These are phyloP conservation scores for Drosophila leonis DNA, from an alignment of 2,888 invertebrate genomes.

Conservation along the genomic window DNA sequence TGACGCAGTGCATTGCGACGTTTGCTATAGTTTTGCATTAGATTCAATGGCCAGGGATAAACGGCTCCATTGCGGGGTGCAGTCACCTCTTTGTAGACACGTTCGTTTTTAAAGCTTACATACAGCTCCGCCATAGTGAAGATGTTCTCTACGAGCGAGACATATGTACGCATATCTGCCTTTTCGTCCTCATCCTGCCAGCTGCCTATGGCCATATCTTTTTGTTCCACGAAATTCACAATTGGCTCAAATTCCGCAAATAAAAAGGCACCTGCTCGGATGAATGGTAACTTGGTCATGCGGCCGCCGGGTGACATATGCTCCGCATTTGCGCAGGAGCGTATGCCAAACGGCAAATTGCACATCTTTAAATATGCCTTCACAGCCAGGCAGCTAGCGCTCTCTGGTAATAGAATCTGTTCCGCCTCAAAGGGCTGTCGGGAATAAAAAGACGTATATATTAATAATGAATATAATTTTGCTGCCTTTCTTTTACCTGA, in stretches of 20 bases:
- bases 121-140: constrained; percentile 95
- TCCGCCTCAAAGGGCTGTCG: constrained; percentile 94
- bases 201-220: constrained; percentile 91
- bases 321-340: constrained; percentile 95
- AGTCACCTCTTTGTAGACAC: constrained; percentile 93
- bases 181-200: constrained; percentile 91
- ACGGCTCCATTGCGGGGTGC: constrained; percentile 94
- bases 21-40: constrained; percentile 92
- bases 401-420: constrained; percentile 97
- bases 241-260: constrained; percentile 96
- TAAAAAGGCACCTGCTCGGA: constrained; percentile 95
- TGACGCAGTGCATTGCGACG: constrained; percentile 89
- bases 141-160: constrained; percentile 95
- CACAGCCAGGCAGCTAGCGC: constrained; percentile 96
- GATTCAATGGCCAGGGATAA: constrained; percentile 96
- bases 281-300: constrained; percentile 92
- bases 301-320: constrained; percentile 97
- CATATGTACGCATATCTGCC: constrained; percentile 97
- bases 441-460: not conserved
- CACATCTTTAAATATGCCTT: constrained; percentile 98
- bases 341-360: constrained; percentile 92
- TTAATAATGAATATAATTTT: not conserved
- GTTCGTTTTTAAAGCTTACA: constrained; percentile 93
- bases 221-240: constrained; percentile 94
- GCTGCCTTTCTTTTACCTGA: constrained; percentile 81